phyloP scores from a whole-genome alignment of 2,888 invertebrate species.

The Cantharis nigra region DNA sequence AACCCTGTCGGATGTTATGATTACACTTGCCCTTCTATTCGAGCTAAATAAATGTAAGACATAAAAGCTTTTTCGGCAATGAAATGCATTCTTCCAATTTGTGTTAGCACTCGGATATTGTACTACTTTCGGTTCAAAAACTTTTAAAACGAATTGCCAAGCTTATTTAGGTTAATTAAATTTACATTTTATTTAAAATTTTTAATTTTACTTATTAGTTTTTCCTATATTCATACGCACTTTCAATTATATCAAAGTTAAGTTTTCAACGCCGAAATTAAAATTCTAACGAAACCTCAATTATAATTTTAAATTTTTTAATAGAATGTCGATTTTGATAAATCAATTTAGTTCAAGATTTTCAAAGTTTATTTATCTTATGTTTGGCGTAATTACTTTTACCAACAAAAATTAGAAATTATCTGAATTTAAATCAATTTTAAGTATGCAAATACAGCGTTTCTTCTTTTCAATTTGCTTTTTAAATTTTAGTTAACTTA shows the following conservation, averaged over 20 bases:
- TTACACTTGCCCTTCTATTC: slow-evolving; percentile 12
- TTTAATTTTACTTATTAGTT: slow-evolving; percentile 28
- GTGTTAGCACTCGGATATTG: slow-evolving; percentile 9
- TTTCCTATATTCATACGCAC: not conserved
- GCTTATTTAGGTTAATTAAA: slow-evolving; percentile 42
- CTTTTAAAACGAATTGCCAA: slow-evolving; percentile 36
- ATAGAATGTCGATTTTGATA: not conserved
- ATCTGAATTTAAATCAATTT: not conserved
- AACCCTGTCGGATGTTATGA: slow-evolving; percentile 24
- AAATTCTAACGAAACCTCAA: not conserved
- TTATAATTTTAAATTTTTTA: not conserved
- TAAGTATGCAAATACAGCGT: not conserved
- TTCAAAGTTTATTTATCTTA: not conserved
- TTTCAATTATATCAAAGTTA: not conserved
- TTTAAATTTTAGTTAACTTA: not conserved
- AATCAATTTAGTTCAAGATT: not conserved
- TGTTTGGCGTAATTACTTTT: not conserved
- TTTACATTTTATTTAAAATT: slow-evolving; percentile 43
- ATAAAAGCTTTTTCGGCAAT: slow-evolving; percentile 26
- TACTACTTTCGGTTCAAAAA: slow-evolving; percentile 8
- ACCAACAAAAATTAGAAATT: not conserved
- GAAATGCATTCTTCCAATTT: slow-evolving; percentile 28
- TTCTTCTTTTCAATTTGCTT: not conserved
- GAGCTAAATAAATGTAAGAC: slow-evolving; percentile 30
- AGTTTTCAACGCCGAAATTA: not conserved